phyloP scores from a whole-genome alignment of 53 echinoderm and acorn worm species.

The Crossaster papposus region DNA sequence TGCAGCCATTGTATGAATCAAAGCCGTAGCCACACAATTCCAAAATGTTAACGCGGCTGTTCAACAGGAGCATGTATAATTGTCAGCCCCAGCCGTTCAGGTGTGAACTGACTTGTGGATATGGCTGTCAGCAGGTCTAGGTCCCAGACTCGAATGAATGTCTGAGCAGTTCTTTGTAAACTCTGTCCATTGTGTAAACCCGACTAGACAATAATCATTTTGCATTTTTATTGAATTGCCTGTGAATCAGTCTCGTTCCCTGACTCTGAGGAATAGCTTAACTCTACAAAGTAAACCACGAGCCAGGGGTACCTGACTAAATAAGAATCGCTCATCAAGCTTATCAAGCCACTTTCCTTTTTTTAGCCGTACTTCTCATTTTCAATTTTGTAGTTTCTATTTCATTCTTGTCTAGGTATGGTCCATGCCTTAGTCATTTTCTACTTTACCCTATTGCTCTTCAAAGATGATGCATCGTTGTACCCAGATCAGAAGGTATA shows the following conservation, averaged over 20 bases:
- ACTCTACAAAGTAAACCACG: neutral
- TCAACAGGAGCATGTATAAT: too few relatives aligned
- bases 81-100: too few relatives aligned
- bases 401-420: constrained; percentile 56
- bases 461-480: constrained; percentile 73
- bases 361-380: neutral
- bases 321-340: too few relatives aligned
- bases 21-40: too few relatives aligned
- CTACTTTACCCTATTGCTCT: constrained; percentile 73
- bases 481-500: constrained; percentile 74
- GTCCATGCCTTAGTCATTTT: constrained; percentile 83
- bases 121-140: neutral
- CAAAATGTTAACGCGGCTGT: too few relatives aligned
- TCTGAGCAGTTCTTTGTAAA: neutral
- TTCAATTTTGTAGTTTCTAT: neutral
- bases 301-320: too few relatives aligned
- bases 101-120: too few relatives aligned
- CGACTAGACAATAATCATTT: too few relatives aligned
- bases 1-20: too few relatives aligned
- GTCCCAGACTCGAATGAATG: neutral
- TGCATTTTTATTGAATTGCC: too few relatives aligned
- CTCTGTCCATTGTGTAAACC: too few relatives aligned
- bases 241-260: neutral
- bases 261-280: neutral
- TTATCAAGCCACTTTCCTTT: too few relatives aligned